Evolutionary conservation across 2,888 invertebrate genomes (phyloP), one percentile per base, ranked within the genome.

Genomic region (Eupithecia inturbata): DNA sequence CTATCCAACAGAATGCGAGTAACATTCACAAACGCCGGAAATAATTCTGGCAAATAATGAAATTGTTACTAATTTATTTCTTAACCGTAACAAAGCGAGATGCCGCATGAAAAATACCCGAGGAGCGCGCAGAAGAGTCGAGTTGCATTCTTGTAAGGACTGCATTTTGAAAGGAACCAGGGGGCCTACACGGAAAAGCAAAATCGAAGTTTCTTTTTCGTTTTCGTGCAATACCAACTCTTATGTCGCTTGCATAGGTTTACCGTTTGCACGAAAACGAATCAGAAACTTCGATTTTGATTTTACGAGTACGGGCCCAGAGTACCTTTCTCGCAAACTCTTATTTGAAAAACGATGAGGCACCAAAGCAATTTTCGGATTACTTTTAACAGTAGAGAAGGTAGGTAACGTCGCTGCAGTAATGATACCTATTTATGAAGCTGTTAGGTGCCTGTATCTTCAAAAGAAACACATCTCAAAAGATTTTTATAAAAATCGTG

Each of bases 61-160:
- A 92, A 94, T 92, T 92, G 94, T 94, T 91, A 93, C 92, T 94
- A 93, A 94, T 94, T 94, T 93, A 92, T 94, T 93, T 92, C 87
- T 88, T 91, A 85, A 91, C 93, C 93, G 85, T 92, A 92, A 93
- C 94, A 94, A 94, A 93, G 94, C 92, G 93, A 90, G 90, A 92
- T 91, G 93, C 93, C 94, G 90, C 92, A 88, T 93, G 94, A 94
- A 94, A 94, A 94, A 94, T 93, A 89, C 89, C 87, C 84, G 86
- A 83, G 83, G 86, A 84, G 88, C 82, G 85, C 81, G 83, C 82
- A 89, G 88, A 89, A 88, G 91, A 88, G 91, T 87, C 89, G 83
- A 85, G 87, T 87, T 89, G 89, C 93, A 93, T 93, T 92, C 92
- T 91, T 87, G 85, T 84, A 26, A 26, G 57, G 7, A 28, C 41